These are phyloP conservation scores for Merops nubicus DNA, from an alignment of 2,113 vertebrate species.

Conservation along the genomic window DNA sequence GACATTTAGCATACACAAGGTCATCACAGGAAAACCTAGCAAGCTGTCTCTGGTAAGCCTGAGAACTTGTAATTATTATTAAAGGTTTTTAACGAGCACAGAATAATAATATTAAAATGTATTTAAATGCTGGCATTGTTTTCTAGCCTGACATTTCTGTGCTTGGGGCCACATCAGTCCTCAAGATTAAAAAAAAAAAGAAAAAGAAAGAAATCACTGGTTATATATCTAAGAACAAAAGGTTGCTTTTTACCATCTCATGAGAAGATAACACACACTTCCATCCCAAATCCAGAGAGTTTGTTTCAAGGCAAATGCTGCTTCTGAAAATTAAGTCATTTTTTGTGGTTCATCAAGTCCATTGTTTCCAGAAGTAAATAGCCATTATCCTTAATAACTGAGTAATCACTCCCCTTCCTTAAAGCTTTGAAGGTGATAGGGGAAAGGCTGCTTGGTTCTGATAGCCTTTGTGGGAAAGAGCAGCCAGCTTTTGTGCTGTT, in stretches of 20 bases:
- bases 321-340: slow-evolving; percentile 38
- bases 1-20: background rate
- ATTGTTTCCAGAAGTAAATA: slow-evolving; percentile 65
- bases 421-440: slow-evolving; percentile 36
- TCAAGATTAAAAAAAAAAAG: background rate
- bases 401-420: slow-evolving; percentile 21
- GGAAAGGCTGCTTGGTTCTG: slow-evolving; percentile 11
- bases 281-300: background rate
- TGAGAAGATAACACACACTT: background rate
- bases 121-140: background rate
- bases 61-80: background rate
- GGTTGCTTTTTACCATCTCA: background rate
- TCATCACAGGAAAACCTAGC: background rate
- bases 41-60: background rate
- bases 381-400: slow-evolving; percentile 13
- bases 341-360: slow-evolving; percentile 26
- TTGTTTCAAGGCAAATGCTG: background rate
- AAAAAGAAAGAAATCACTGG: background rate
- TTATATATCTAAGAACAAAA: background rate
- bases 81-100: background rate
- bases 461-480: background rate
- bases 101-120: background rate
- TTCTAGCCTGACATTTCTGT: background rate
- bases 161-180: background rate
- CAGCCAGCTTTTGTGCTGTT: background rate